These are phyloP conservation scores for Pantherophis guttatus DNA, from an alignment of 2,113 vertebrate species.

Conservation along the genomic window DNA sequence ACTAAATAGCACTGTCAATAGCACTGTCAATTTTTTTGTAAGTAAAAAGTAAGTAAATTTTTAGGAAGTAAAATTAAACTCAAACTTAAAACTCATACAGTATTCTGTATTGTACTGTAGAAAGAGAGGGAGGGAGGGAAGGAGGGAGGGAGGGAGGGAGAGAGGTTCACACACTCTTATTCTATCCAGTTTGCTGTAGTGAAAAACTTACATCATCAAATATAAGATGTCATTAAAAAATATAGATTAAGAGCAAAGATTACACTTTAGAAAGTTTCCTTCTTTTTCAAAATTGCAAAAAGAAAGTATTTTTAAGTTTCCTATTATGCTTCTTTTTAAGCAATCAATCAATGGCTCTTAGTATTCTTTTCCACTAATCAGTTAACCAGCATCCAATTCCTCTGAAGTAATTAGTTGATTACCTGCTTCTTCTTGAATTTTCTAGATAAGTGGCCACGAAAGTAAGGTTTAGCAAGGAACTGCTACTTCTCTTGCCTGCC, in stretches of 20 bases:
- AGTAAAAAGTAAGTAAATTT: not conserved
- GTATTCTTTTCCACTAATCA: not conserved
- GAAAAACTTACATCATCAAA: not conserved
- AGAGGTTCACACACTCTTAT: not conserved
- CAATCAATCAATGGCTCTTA: not conserved
- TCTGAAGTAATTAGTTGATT: not conserved
- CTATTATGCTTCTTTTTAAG: not conserved
- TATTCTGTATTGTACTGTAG: no score
- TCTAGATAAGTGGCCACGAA: not conserved
- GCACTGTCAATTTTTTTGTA: not conserved
- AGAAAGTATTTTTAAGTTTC: not conserved
- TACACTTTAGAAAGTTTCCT: not conserved
- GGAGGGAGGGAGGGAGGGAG: rapidly evolving
- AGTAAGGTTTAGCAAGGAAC: not conserved
- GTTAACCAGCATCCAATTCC: not conserved
- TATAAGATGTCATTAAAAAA: not conserved
- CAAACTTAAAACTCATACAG: no score
- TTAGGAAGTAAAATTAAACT: not conserved
- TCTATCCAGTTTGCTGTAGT: not conserved
- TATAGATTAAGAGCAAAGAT: not conserved
- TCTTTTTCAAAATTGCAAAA: not conserved
- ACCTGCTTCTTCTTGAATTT: not conserved
- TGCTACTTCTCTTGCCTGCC: not conserved
- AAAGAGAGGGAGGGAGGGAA: no score
- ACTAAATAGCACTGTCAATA: not conserved